Evolutionary conservation across 2,113 vertebrate genomes (phyloP).

Genomic region (Poeciliopsis turrubarensis): DNA sequence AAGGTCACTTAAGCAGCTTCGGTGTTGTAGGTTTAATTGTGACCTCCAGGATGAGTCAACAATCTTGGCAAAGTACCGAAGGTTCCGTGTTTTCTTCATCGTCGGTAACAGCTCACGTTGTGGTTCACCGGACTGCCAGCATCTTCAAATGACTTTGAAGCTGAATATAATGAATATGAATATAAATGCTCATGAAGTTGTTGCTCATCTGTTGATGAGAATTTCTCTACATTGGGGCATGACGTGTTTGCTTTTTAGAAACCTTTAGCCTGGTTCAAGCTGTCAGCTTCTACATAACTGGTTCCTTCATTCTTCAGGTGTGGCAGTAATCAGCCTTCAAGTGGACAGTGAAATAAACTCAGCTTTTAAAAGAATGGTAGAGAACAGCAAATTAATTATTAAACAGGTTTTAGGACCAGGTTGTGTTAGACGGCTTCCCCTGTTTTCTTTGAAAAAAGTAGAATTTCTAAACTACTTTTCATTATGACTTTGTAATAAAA

Average conservation of each 20-base stretch:
- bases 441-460: too few relatives aligned
- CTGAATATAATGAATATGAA: too few relatives aligned
- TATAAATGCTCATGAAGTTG: too few relatives aligned
- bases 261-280: background rate
- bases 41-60: background rate
- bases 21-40: background rate
- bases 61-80: background rate
- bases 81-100: background rate
- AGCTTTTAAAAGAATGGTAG: background rate
- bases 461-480: too few relatives aligned
- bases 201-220: background rate
- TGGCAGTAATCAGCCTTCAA: background rate
- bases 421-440: too few relatives aligned
- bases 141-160: too few relatives aligned
- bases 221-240: background rate
- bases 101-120: too few relatives aligned
- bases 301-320: background rate
- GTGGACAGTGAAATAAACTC: background rate
- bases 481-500: too few relatives aligned
- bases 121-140: too few relatives aligned
- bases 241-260: background rate
- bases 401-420: background rate
- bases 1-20: background rate
- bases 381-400: background rate
- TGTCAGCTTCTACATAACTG: background rate